These are phyloP conservation scores for Sebastolobus altivelis DNA, from an alignment of 2,797 vertebrate species.

Conservation along the genomic window DNA sequence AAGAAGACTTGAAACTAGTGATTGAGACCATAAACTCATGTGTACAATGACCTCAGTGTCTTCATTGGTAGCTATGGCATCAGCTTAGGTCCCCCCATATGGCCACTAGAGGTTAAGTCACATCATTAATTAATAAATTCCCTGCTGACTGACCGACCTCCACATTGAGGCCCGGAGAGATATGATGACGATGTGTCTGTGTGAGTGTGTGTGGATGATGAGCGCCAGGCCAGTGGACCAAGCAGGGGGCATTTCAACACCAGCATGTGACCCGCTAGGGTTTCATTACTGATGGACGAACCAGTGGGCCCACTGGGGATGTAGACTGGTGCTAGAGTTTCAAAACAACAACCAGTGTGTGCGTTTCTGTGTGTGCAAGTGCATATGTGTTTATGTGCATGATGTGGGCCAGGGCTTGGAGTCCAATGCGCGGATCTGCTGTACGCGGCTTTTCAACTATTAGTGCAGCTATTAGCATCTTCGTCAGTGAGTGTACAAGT, in stretches of 20 bases:
- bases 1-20: too few species aligned
- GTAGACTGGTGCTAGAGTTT: conserved; percentile 65
- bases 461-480: conserved; percentile 47
- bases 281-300: conserved; percentile 64
- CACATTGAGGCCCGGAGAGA: not conserved
- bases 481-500: conserved; percentile 35
- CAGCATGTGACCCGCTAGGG: conserved; percentile 59
- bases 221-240: conserved; percentile 9
- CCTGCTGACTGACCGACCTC: conserved; percentile 46
- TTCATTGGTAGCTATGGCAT: not conserved
- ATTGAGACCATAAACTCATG: too few species aligned
- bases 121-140: not conserved
- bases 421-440: conserved; percentile 21
- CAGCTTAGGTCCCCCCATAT: not conserved
- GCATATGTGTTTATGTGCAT: not conserved
- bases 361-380: not conserved
- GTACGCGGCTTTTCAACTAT: conserved; percentile 53
- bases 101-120: not conserved
- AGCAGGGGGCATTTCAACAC: conserved; percentile 66
- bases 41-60: not conserved
- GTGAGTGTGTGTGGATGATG: conserved; percentile 33
- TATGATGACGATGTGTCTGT: conserved; percentile 26
- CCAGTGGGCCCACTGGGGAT: conserved; percentile 35
- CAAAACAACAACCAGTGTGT: conserved; percentile 65
- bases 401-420: not conserved